Base-by-base conservation (phyloP, 2,797 vertebrate species). In the Graptemys geographica region DNA sequence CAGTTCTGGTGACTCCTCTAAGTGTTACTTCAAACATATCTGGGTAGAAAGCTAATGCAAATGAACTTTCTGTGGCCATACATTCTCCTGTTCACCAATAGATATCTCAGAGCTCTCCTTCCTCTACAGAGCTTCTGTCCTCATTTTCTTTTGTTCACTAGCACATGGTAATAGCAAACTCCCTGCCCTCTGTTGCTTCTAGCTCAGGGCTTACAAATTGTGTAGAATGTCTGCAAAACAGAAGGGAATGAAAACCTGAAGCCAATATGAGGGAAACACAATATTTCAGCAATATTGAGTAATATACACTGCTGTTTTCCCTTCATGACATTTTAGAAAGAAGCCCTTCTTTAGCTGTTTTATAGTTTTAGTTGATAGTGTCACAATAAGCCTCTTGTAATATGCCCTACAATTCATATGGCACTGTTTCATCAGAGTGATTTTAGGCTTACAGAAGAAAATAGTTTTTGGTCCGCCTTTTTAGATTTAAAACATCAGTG, bases 161-260 rank as follows among this genome's bases (percentile, higher is more conserved):
- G 18, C 21, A 25, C 7, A n/a, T 51, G 65, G 56, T 25, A n/a
- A 83, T 4, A 8, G 44, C 33, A 93, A 86, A 69, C 49, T 72
- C 82, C 27, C 7, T 57, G 12, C 5, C 65, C 3, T 57, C 9
- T 85, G 1, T 79, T n/a, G 12, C 27, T 79, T 86, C n/a, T 57
- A 47, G 44, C 55, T 82, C 9, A 83, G 82, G 44, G n/a, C 16
- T 44, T 56, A 51, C 1, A 6, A 69, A 6, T 9, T 72, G 33
- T 87, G 33, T 41, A 44, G 79, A 79, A 94, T 6, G 31, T 76
- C 87, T 85, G 4, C 10, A 95, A 89, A 91, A 81, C 31, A 80
- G n/a, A 82, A 91, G 92, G 19, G 33, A 96, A 90, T 91, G 69
- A 95, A 95, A 80, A 78, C 13, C 2, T 83, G 81, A 84, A 89